A percentile compares a stretch with the other conserved stretches of the same genome.
These are phyloP conservation scores for Venusia cambrica DNA, from an alignment of 2,888 invertebrate genomes.

Conservation along the genomic window DNA sequence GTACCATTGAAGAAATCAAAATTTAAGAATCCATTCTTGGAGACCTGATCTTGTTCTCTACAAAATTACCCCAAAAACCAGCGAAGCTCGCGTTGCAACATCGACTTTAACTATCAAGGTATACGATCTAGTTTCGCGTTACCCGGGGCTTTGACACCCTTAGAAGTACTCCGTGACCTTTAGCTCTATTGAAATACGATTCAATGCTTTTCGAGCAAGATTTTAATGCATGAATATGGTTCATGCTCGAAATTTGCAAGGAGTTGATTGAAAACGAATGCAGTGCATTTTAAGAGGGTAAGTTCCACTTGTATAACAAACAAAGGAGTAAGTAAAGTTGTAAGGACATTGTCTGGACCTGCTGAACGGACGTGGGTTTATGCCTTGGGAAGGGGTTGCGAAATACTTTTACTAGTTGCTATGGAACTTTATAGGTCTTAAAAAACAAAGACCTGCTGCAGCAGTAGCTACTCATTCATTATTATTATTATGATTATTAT, in stretches of 20 bases:
- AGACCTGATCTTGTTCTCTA: conserved; percentile 49
- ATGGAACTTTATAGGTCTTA: conserved; percentile 9
- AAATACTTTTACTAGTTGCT: conserved; percentile 28
- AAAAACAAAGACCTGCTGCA: too few relatives aligned
- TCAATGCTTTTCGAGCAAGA: too few relatives aligned
- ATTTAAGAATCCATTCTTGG: conserved; percentile 38
- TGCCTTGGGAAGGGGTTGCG: conserved; percentile 14
- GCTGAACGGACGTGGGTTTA: conserved; percentile 30
- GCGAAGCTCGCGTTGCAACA: not conserved
- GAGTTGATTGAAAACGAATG: conserved; percentile 74
- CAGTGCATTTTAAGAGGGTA: conserved; percentile 62
- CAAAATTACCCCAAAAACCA: conserved; percentile 24
- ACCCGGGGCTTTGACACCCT: not conserved
- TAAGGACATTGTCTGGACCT: conserved; percentile 62
- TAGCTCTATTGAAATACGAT: conserved; percentile 8
- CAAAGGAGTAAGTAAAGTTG: conserved; percentile 64
- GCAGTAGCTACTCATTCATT: too few relatives aligned
- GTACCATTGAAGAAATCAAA: conserved; percentile 49
- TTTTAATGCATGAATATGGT: too few relatives aligned
- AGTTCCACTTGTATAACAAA: conserved; percentile 59
- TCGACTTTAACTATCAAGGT: not conserved
- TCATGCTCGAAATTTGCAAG: conserved; percentile 50
- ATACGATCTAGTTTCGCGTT: conserved; percentile 13
- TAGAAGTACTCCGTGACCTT: conserved; percentile 1
- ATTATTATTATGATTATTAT: too few relatives aligned